Evolutionary conservation across 2,888 invertebrate species (phyloP).

Genomic region (Meiosimyza platycephala): DNA sequence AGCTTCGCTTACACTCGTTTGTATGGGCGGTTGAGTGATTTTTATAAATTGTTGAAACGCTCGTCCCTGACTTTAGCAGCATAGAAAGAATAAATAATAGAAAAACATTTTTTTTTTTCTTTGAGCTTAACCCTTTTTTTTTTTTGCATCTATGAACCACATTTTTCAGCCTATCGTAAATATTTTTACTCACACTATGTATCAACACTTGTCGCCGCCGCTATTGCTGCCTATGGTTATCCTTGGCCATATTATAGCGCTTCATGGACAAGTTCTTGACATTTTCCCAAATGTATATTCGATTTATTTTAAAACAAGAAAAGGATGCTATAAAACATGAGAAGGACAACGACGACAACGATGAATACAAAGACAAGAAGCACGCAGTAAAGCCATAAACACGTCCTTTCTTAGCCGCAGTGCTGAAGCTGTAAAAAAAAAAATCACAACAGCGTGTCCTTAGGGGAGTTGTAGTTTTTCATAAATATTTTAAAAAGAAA

Average conservation of each 20-base stretch:
- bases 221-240: conserved; percentile 32
- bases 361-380: conserved; percentile 21
- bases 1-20: not conserved
- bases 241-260: conserved; percentile 51
- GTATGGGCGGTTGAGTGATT: conserved; percentile 24
- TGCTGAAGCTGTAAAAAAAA: not conserved
- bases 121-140: not conserved
- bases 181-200: not conserved
- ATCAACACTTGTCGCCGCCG: not conserved
- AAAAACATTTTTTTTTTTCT: not conserved
- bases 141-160: not conserved
- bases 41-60: conserved; percentile 27
- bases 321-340: not conserved
- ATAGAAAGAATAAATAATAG: not conserved
- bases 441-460: not conserved
- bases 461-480: not conserved
- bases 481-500: too few relatives aligned
- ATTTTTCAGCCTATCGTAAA: too few relatives aligned
- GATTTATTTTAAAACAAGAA: conserved; percentile 26
- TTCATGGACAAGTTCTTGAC: conserved; percentile 48
- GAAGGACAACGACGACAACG: not conserved
- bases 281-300: conserved; percentile 21
- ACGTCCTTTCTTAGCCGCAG: not conserved
- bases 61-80: conserved; percentile 9
- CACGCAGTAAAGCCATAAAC: not conserved